Evolutionary conservation across 2,113 vertebrate species (phyloP).

Genomic region (Gobiocypris rarus): DNA sequence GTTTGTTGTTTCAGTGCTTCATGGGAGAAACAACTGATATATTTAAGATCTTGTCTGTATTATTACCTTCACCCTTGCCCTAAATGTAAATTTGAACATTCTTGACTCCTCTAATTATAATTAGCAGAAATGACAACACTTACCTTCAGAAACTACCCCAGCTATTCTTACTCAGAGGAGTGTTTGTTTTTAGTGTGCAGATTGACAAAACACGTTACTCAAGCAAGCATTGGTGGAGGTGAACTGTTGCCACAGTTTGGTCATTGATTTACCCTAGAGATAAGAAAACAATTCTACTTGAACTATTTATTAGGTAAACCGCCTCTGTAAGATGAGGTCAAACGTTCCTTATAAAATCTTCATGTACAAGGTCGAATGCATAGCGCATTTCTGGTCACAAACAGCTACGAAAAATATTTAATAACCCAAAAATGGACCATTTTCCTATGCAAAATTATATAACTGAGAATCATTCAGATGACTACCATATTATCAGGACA

Average conservation of each 20-base stretch:
- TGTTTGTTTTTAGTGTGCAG: slow-evolving; percentile 64
- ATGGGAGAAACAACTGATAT: neutral
- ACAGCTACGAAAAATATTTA: neutral
- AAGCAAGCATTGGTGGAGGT: neutral
- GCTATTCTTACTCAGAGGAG: slow-evolving; percentile 5
- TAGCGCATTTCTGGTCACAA: slow-evolving; percentile 47
- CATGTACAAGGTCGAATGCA: slow-evolving; percentile 36
- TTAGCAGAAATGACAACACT: slow-evolving; percentile 52
- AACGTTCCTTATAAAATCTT: neutral
- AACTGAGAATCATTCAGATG: neutral
- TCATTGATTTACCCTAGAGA: slow-evolving; percentile 22
- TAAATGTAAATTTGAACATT: neutral
- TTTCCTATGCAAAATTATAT: neutral
- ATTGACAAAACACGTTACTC: slow-evolving; percentile 48
- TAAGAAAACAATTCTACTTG: neutral
- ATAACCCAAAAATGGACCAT: neutral
- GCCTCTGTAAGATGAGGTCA: neutral
- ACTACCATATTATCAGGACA: neutral
- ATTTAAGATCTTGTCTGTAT: neutral
- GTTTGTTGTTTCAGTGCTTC: neutral
- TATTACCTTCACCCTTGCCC: neutral
- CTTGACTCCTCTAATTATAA: slow-evolving; percentile 48
- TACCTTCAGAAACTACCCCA: slow-evolving; percentile 52
- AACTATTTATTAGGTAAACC: slow-evolving; percentile 22
- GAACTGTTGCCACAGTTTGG: neutral